Base-by-base conservation (phyloP, 2,888 invertebrate species). In the Tetranychus piercei region DNA sequence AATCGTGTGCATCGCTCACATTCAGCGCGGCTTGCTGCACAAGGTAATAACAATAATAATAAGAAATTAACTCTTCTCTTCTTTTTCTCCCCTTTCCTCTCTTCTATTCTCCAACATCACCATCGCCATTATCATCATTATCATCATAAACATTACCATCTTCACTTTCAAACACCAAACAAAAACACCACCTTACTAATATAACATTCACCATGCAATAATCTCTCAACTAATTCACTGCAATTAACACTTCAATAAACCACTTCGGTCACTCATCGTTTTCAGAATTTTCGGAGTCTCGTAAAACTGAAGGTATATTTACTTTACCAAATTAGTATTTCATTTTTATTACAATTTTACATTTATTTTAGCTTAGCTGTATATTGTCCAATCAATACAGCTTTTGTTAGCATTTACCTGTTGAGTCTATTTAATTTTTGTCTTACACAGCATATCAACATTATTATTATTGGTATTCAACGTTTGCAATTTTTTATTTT, bases 1-100 rank as follows among this genome's bases (percentile, higher is more conserved):
- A 80, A 72, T 73, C 80, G 80, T 78, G 81, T 82, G 76, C 81
- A 82, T 78, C 80, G 82, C 75, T 82, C 83, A 76, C 80, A 81
- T 78, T 83, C 83, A 76, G 81, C 82, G 77, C 81, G 82, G 77
- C 81, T 81, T 75, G 82, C 82, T 74, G 80, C 80, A 71, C 81
- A 82, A 81, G 82, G 83, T 71, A 73, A 73, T 55, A 15, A 55
- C 55, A 55, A 55, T 76, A 44, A n/a, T 44, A 23, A 15, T 64
- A 64, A 64, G 66, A 79, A 77, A 76, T 71, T 44, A 71, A 75
- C 65, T 67, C 64, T 45, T 66, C 71, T n/a, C 74, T 66, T 65
- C 55, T 75, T 55, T 73, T 72, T 75, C 45, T 73, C 64, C 72
- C 23, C 45, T 69, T 73, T 23, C 64, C 18, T n/a, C 44, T 44